Evolutionary conservation across 2,797 vertebrate genomes (phyloP), one percentile per base, ranked within the genome.

Genomic region (Periparus ater): DNA sequence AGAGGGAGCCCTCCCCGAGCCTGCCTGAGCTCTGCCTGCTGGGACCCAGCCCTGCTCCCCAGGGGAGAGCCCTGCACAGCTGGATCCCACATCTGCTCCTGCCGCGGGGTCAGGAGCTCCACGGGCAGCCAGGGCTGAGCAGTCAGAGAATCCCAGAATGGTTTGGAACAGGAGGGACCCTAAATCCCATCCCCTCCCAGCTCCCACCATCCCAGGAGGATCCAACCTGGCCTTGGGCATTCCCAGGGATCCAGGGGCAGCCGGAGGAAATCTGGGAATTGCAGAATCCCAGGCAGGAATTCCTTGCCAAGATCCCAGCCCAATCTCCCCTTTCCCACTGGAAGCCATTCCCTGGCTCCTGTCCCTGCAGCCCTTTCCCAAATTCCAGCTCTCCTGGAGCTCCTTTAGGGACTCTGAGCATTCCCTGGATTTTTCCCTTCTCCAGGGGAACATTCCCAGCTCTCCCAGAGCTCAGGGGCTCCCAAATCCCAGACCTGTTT

Each of bases 141-240:
- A 4, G 47, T 18, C 30, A 34, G 3, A 6, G 42, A 26, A 40
- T 34, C 5, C 34, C 27, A 3, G 34, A 5, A 1, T 47, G 42
- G 14, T 30, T 10, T 54, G 55, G 48, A 5, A 1, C 10, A 15
- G 62, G 11, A 68, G 25, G 20, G 23, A 4, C 1, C 48, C 15
- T 3, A 54, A 70, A 54, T 8, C 3, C 6, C n/a, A 17, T 42
- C 1, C 54, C 40, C 2, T 7, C 1, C 32, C 54, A 15, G 1
- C 18, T 74, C 26, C 50, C 30, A 9, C 30, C 8, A 5, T 6
- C 15, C 47, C 38, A 44, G 50, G 11, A 45, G 0, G 5, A 8
- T 29, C 30, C 78, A 81, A 0, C 32, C 82, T 36, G 71, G 15
- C 62, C 38, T 60, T 19, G 62, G 45, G 0, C 71, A 45, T 3